phyloP scores from a whole-genome alignment of 2,797 vertebrate genomes.

The Propithecus perrieri region DNA sequence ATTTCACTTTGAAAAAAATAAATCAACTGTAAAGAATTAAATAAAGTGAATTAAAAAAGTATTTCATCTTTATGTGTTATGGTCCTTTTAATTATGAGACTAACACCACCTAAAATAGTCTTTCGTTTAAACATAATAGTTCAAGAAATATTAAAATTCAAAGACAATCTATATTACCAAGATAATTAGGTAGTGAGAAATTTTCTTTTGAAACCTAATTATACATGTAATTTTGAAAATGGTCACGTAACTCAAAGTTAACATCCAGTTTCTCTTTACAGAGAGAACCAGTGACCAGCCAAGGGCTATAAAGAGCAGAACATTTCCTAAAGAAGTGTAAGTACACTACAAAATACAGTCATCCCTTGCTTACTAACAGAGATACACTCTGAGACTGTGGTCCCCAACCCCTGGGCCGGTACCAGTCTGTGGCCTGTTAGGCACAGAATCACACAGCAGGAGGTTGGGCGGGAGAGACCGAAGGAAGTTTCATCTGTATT shows the following conservation, averaged over 20 bases:
- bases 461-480: too few relatives aligned
- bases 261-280: neutral
- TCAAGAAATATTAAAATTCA: conserved; percentile 18
- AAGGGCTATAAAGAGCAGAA: neutral
- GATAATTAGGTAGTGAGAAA: neutral
- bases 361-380: neutral
- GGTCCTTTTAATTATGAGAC: neutral
- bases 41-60: neutral
- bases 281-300: neutral
- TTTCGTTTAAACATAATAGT: neutral
- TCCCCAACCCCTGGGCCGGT: too few relatives aligned
- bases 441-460: too few relatives aligned
- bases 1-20: neutral
- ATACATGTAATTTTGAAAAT: neutral
- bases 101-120: neutral
- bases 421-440: too few relatives aligned
- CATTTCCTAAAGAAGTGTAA: neutral
- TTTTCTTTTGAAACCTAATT: conserved; percentile 2
- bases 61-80: neutral
- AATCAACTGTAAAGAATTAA: neutral
- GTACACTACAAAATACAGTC: neutral
- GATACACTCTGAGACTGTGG: too few relatives aligned
- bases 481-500: too few relatives aligned
- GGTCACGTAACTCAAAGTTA: neutral
- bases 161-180: neutral